Evolutionary conservation across 2,888 invertebrate genomes (phyloP), one percentile per base, ranked within the genome.

Genomic region (Embidobia sp.): DNA sequence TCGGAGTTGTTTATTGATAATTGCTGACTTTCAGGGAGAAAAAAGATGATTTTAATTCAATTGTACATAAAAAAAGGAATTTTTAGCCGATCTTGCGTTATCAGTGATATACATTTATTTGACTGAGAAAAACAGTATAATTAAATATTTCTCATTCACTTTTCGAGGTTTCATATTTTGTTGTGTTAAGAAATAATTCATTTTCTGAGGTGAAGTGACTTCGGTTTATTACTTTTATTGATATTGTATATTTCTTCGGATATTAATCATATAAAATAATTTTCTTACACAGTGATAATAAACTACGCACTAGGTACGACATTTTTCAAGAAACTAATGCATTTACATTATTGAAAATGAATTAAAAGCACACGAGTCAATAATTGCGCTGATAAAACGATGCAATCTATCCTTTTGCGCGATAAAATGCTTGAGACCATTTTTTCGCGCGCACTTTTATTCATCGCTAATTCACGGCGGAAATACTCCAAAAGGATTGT

Each of bases 401-500:
- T n/a, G n/a, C n/a, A n/a, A n/a, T n/a, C n/a, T n/a, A n/a, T n/a
- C n/a, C n/a, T n/a, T n/a, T n/a, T n/a, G 15, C 31, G 31, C 19
- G 61, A 77, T 72, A 72, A 77, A 53, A 35, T 29, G 19, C 44
- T 35, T 35, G 35, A 10, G 15, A 22, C n/a, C 40, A 31, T 35
- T 53, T 53, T 64, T 49, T 6, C 19, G 11, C 18, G 16, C 35
- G 8, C 22, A 19, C 10, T 51, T 48, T 22, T 48, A 27, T 4
- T 22, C 33, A 15, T 53, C 42, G 29, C 42, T 10, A 48, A 46
- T 44, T 55, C 31, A 40, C 33, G 22, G 35, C 66, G 59, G 55
- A 73, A 73, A 64, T 57, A 57, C 73, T 57, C 64, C 64, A 64
- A 73, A 73, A 48, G 42, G 42, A 55, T 33, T 74, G 64, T 73